Base-by-base conservation (phyloP, 1,140 invertebrate species). In the Mycetomoellerius zeteki region DNA sequence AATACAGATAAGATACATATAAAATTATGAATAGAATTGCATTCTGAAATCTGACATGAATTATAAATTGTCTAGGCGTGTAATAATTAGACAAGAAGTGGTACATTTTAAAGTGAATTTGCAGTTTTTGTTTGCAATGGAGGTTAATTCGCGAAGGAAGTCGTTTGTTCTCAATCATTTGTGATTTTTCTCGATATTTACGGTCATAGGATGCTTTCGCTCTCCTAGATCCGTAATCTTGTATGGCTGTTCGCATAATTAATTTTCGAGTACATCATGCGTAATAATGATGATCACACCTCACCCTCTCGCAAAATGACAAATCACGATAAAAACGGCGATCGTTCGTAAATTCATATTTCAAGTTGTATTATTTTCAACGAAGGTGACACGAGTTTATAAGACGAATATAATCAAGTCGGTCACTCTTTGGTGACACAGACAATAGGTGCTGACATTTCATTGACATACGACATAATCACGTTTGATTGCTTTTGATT, bases 291-390 rank as follows among this genome's bases (percentile, higher is more conserved):
- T n/a, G 1, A 62, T 43, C 56, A 43, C 16, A 37, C 10, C 50
- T 81, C 21, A 81, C 78, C 50, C 65, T 43, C 3, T 54, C 24
- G 21, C 8, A 1, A 71, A 43, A 7, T 72, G n/a, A 27, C 50
- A 81, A 21, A 16, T 47, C 6, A 27, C 5, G 10, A 72, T 14
- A 27, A 81, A 27, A 19, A 54, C 33, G 16, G 10, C 3, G 30
- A 81, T 43, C 7, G 3, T 37, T 67, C 2, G 76, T 43, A 81
- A 56, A 72, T 72, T 71, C 65, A 81, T 81, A 21, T 65, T 56
- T n/a, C 47, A 69, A 19, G 10, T 3, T 27, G 0, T 69, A 14
- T 37, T 30, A n/a, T 67, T 37, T 43, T 21, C 3, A 3, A 12
- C 14, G 14, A 5, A 0, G 14, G 19, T 0, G 5, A 64, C 27